Percentiles rank a stretch among this genome's conserved stretches.
Conservation (phyloP, 2,888 invertebrate species). For the Agonopterix alstromeriana region DNA sequence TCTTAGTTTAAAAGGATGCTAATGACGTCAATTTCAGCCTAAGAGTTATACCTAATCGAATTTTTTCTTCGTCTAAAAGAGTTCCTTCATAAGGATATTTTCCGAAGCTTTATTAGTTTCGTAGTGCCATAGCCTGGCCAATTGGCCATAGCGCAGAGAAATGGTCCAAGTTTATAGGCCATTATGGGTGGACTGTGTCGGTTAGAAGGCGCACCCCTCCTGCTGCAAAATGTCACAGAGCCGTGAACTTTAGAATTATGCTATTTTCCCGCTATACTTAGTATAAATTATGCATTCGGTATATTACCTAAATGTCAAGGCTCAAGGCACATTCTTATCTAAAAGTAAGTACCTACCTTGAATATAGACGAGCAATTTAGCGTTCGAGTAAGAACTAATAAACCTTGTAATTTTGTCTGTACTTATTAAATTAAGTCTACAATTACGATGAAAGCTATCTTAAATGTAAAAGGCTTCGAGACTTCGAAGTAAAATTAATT, state of each 20-base stretch:
- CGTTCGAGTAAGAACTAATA: too few species aligned
- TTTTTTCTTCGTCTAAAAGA: neutral
- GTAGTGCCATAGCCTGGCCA: constrained; percentile 7
- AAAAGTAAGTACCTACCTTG: too few species aligned
- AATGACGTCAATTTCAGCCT: too few species aligned
- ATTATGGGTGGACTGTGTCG: constrained; percentile 13
- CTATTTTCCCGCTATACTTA: neutral
- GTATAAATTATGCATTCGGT: neutral
- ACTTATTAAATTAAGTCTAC: too few species aligned
- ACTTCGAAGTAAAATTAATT: too few species aligned
- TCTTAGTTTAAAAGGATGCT: too few species aligned
- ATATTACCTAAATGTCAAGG: neutral
- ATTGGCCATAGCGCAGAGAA: constrained; percentile 16
- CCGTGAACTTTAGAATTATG: constrained; percentile 22
- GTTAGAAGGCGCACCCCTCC: too few species aligned
- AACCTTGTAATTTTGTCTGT: neutral
- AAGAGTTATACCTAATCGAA: too few species aligned
- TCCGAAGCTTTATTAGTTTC: constrained; percentile 12
- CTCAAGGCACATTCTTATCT: too few species aligned
- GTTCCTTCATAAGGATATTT: constrained; percentile 9
- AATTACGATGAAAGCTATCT: too few species aligned
- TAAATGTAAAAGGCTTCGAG: too few species aligned
- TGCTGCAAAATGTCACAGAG: constrained; percentile 26
- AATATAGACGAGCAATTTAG: too few species aligned
- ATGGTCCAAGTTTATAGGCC: constrained; percentile 25